Evolutionary conservation across 2,113 vertebrate species (phyloP).

Genomic region (Agapornis roseicollis): DNA sequence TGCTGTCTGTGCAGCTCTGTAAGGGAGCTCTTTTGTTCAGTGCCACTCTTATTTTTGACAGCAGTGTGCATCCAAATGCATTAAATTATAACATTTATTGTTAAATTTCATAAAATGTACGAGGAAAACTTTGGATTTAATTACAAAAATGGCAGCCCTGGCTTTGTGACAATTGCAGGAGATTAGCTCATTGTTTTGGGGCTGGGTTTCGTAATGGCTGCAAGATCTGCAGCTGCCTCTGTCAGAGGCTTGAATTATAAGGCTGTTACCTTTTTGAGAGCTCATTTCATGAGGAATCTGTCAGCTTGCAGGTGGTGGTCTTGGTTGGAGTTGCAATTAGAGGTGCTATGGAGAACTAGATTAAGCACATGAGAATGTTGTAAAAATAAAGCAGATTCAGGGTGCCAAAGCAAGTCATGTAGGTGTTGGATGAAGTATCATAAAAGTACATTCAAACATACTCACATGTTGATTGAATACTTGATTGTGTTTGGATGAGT

Average conservation of each 20-base stretch:
- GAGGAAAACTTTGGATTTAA: background rate
- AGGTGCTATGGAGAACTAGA: background rate
- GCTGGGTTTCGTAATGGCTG: background rate
- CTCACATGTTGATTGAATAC: background rate
- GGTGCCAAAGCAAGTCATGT: background rate
- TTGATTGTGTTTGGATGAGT: background rate
- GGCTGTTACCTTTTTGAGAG: background rate
- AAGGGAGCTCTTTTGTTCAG: background rate
- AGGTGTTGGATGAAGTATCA: background rate
- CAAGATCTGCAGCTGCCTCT: background rate
- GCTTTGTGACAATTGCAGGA: background rate
- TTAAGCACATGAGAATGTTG: background rate
- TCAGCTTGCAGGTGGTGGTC: background rate
- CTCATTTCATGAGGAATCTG: background rate
- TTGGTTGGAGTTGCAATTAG: background rate
- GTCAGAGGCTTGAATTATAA: background rate
- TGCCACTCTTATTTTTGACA: background rate
- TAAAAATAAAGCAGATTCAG: background rate
- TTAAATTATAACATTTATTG: background rate
- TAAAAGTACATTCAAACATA: background rate
- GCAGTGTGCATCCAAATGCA: background rate
- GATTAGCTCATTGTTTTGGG: background rate
- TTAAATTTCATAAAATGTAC: rapidly evolving
- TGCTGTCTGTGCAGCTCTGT: background rate
- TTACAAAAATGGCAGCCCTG: background rate